Percentiles rank a stretch among this genome's conserved stretches.
phyloP scores from a whole-genome alignment of 2,797 vertebrate species.

The Spinus olivaceus region DNA sequence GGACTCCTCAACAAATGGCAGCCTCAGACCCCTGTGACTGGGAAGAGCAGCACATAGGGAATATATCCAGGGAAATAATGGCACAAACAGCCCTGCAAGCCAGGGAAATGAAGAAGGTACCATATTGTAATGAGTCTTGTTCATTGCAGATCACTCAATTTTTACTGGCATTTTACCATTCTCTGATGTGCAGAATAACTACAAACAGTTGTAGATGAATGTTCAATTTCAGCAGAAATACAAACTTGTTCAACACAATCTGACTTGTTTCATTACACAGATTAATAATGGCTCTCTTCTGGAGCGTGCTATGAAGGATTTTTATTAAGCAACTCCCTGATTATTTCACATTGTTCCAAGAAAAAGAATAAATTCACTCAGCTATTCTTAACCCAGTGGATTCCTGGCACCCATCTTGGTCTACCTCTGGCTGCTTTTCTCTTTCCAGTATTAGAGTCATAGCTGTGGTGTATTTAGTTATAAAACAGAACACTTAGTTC shows the following conservation, averaged over 20 bases:
- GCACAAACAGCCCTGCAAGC: background rate
- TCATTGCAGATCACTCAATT: background rate
- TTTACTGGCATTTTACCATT: background rate
- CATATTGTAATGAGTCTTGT: background rate
- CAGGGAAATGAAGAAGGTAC: background rate
- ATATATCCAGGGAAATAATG: background rate
- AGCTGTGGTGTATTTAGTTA: background rate
- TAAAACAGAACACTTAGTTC: background rate
- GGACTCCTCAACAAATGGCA: rapidly evolving
- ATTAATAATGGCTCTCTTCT: background rate
- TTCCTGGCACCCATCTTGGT: background rate
- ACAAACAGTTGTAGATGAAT: background rate
- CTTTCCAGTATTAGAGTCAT: background rate
- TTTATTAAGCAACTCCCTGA: background rate
- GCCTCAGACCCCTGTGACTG: background rate
- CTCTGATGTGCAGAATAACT: background rate
- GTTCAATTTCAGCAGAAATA: background rate
- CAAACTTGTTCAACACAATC: background rate
- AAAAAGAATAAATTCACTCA: background rate
- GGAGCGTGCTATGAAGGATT: background rate
- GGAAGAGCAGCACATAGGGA: background rate
- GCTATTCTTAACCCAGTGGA: background rate
- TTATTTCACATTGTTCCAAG: background rate
- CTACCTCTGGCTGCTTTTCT: background rate
- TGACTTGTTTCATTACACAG: background rate